Evolutionary conservation across 2,113 vertebrate genomes (phyloP), one percentile per base, ranked within the genome.

Genomic region (Porphyrio hochstetteri): DNA sequence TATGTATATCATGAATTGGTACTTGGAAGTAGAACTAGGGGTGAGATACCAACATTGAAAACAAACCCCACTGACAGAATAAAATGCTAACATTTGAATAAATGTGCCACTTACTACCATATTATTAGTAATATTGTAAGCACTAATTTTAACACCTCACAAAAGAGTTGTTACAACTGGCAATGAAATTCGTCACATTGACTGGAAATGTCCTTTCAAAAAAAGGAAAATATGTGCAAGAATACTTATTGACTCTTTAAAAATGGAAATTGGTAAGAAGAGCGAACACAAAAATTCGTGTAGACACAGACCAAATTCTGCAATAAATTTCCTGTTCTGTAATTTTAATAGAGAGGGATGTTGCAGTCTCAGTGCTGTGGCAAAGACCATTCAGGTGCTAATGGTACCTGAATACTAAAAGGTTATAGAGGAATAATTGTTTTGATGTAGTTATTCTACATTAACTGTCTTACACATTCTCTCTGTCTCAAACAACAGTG

Each of bases 101-200:
- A 31, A 71, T 27, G 11, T 55, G 9, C 68, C 2, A 0, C 1
- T 24, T 67, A 28, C 27, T 40, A 16, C 5, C 28, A 4, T n/a
- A 4, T 6, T 29, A 53, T 56, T 46, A 68, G 11, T 33, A 44
- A 79, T 70, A 50, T 8, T 8, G 4, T 61, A 61, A 88, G 6
- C 14, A 64, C 18, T 36, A 71, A 68, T 25, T 63, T 77, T 69
- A 84, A 25, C 13, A 42, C 24, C 38, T 82, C 28, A 76, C 60
- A 88, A 88, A 78, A 33, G 5, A 18, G 18, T 17, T 88, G 9
- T 9, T 70, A 57, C 18, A 78, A 5, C 21, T 36, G 21, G 2
- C 11, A 67, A 29, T 35, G 36, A 63, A 83, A 53, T 78, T 27
- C 9, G 42, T 50, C 16, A 31, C 15, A 63, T 48, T 0, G 5